phyloP scores from a whole-genome alignment of 2,888 invertebrate genomes.

The Caenorhabditis sp. region DNA sequence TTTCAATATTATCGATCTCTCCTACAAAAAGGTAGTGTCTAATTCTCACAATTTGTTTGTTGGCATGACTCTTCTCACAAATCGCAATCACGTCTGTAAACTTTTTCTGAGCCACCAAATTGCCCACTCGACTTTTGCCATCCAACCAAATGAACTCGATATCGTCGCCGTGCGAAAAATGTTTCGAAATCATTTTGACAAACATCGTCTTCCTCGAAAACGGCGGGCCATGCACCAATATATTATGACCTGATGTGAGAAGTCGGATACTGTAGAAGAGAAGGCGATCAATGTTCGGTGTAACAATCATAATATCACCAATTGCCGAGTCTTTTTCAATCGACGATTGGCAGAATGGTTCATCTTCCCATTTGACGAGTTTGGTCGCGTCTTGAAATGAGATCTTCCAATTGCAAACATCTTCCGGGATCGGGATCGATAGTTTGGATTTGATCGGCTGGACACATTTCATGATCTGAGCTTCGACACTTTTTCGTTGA shows the following conservation, averaged over 20 bases:
- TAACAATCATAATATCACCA: slow-evolving; percentile 48
- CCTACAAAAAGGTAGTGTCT: too few relatives aligned
- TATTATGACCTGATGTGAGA: slow-evolving; percentile 42
- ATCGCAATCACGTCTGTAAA: slow-evolving; percentile 40
- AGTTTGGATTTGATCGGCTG: slow-evolving; percentile 13
- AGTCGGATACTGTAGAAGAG: slow-evolving; percentile 51
- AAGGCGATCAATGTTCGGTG: slow-evolving; percentile 55
- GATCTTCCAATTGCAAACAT: slow-evolving; percentile 35
- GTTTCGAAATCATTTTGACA: slow-evolving; percentile 46
- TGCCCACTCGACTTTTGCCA: slow-evolving; percentile 48
- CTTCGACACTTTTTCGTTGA: slow-evolving; percentile 13
- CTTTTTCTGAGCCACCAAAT: slow-evolving; percentile 53
- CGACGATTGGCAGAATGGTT: slow-evolving; percentile 48
- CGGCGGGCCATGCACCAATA: slow-evolving; percentile 55
- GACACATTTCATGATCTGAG: slow-evolving; percentile 5
- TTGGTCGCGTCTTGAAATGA: slow-evolving; percentile 28
- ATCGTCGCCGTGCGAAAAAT: slow-evolving; percentile 4
- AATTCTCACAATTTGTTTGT: slow-evolving; percentile 26
- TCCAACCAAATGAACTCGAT: slow-evolving; percentile 46
- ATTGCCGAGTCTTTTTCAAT: slow-evolving; percentile 52
- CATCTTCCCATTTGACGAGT: slow-evolving; percentile 46
- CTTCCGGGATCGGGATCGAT: slow-evolving; percentile 27
- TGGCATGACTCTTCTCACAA: slow-evolving; percentile 23
- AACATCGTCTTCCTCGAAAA: slow-evolving; percentile 58
- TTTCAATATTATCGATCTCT: too few relatives aligned